Evolutionary conservation across 2,797 vertebrate genomes (phyloP), one percentile per base, ranked within the genome.

Genomic region (Amphiprion clarkii): DNA sequence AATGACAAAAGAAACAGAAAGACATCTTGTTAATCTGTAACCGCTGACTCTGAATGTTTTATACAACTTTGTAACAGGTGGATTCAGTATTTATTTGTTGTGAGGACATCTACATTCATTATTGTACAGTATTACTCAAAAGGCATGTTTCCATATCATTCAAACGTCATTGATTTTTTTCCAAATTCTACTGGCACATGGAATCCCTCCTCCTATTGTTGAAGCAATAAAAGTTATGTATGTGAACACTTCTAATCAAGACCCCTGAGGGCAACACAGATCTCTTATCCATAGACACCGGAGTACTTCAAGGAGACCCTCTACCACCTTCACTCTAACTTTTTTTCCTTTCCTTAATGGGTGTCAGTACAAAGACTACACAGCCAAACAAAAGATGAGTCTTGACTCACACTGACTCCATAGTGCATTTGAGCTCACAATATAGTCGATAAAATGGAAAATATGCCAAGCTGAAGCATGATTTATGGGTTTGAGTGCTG

Each of bases 1-100:
- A 78, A 81, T n/a, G 21, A 85, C 54, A 85, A 29, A 81, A 4
- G 82, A 48, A 71, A 58, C 25, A 73, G 5, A 65, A 16, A 33
- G 4, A 46, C 27, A 7, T 63, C 36, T 52, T 0, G 56, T n/a
- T n/a, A 46, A 67, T 39, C 51, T 61, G 27, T 6, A 21, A 21
- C 31, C 21, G 10, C n/a, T 51, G 21, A 40, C 17, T 56, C 23
- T 52, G 13, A 53, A 66, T n/a, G 19, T 46, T 70, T 55, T 48
- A 57, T 36, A 56, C 29, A 54, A 14, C 36, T 39, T 39, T 12
- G 2, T 2, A 44, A 49, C 1, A 53, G 2, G 2, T 33, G 16
- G 16, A 46, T 27, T 49, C 7, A 56, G n/a, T 12, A 64, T 33
- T 42, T 71, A 49, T 29, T 72, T 51, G 19, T 27, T 40, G 23